Evolutionary conservation across 2,113 vertebrate species (phyloP).

Genomic region (Chloropsis cyanopogon): DNA sequence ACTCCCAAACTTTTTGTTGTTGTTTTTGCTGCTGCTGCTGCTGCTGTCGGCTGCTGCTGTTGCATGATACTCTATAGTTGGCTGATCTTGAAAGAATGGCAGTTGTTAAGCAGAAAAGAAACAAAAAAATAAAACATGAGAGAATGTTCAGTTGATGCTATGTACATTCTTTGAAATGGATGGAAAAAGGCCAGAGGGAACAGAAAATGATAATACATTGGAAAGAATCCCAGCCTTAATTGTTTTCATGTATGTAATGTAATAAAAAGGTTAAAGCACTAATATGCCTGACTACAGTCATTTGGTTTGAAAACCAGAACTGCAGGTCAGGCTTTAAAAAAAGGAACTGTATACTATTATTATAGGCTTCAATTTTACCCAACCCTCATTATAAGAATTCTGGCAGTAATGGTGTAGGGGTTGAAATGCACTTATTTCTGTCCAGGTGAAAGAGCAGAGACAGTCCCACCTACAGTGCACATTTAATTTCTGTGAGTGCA

Average conservation of each 20-base stretch:
- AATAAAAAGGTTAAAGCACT: conserved; percentile 69
- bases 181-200: conserved; percentile 73
- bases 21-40: not conserved
- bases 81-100: conserved; percentile 65
- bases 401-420: conserved; percentile 12
- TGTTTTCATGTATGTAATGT: conserved; percentile 71
- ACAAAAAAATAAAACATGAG: conserved; percentile 56
- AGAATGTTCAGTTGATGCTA: conserved; percentile 54
- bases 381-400: conserved; percentile 18
- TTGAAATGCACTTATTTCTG: not conserved
- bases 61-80: conserved; percentile 32
- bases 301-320: conserved; percentile 64
- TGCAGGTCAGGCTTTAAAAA: conserved; percentile 61
- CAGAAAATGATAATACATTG: conserved; percentile 71
- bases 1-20: conserved; percentile 62
- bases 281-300: conserved; percentile 39
- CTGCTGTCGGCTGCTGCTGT: not conserved
- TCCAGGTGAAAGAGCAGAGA: not conserved
- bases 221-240: conserved; percentile 71
- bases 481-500: not conserved
- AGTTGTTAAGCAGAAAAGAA: conserved; percentile 60
- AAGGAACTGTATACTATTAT: conserved; percentile 7
- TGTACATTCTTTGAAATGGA: conserved; percentile 67
- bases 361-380: conserved; percentile 27
- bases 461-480: rapidly evolving